Base-by-base conservation (phyloP, 2,888 invertebrate genomes). In the Lasioglossum morio region DNA sequence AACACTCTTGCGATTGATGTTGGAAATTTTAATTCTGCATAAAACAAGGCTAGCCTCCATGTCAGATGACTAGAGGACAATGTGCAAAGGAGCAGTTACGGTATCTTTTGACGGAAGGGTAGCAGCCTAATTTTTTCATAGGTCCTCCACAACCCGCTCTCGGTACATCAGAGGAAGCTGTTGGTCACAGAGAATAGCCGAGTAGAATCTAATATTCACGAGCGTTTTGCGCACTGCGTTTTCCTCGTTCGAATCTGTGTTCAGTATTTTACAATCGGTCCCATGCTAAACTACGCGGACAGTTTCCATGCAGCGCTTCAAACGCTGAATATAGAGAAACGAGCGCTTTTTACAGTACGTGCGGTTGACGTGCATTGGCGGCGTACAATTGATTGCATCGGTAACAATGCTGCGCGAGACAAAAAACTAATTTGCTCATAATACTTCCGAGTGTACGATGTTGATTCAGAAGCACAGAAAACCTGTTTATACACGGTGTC, bases 101-200 rank as follows among this genome's bases (percentile, higher is more conserved):
- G 27, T 60, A 30, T 16, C 27, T 30, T 63, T 63, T 30, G 16
- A 0, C 30, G 10, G 60, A 7, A 30, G 27, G 60, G 16, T 27
- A 2, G 7, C 16, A 30, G 4, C 2, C 14, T 63, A 16, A 63
- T 16, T 63, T 63, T 60, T 63, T 63, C 30, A 63, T 63, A 27
- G 4, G 27, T 30, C 60, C 60, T 60, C 14, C 27, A 30, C 5
- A 30, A 27, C 14, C 27, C 27, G 16, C 30, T 30, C 30, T 63
- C 60, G 27, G 27, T 30, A 63, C 27, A 27, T 60, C 27, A 16
- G 60, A 5, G 60, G 30, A 63, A 30, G 14, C 60, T 14, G 60
- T 63, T 16, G 60, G 16, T 63, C 60, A 63, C 60, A 63, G 60
- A 63, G 60, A 63, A 63, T 63, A 30, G 60, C 30, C 60, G 60